These are phyloP conservation scores for Cantharis rufa DNA, from an alignment of 2,888 invertebrate species.

Conservation along the genomic window DNA sequence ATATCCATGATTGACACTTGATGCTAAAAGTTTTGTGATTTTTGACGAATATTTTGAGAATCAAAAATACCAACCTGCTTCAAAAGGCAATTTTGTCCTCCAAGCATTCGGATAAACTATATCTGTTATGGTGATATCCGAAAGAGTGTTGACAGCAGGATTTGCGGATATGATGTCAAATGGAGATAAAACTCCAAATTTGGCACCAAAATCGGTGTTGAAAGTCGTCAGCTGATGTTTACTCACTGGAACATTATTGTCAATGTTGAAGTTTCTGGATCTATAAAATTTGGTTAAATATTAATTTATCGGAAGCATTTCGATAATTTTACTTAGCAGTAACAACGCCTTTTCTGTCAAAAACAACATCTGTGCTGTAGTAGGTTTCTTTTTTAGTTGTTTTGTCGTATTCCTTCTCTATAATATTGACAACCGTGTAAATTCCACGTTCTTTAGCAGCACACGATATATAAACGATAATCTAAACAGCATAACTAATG, in stretches of 20 bases:
- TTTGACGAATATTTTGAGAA: neutral
- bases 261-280: neutral
- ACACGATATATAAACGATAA: constrained; percentile 61
- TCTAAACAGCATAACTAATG: constrained; percentile 17
- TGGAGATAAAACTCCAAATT: constrained; percentile 80
- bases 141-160: constrained; percentile 64
- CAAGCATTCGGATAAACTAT: constrained; percentile 75
- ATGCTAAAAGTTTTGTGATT: constrained; percentile 29
- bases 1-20: constrained; percentile 41
- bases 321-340: constrained; percentile 63
- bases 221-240: constrained; percentile 55
- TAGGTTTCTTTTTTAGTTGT: constrained; percentile 44
- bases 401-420: constrained; percentile 63
- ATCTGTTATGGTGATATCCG: constrained; percentile 57
- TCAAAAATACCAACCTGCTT: constrained; percentile 60
- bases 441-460: constrained; percentile 63
- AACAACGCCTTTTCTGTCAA: constrained; percentile 71
- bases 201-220: constrained; percentile 75
- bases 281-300: neutral
- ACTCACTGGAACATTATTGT: neutral
- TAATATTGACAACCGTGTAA: constrained; percentile 74
- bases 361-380: constrained; percentile 81
- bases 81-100: constrained; percentile 81
- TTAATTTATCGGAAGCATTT: neutral
- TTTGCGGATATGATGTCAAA: constrained; percentile 80